Conservation (phyloP, 2,888 invertebrate species). For the Plemyria rubiginata region DNA sequence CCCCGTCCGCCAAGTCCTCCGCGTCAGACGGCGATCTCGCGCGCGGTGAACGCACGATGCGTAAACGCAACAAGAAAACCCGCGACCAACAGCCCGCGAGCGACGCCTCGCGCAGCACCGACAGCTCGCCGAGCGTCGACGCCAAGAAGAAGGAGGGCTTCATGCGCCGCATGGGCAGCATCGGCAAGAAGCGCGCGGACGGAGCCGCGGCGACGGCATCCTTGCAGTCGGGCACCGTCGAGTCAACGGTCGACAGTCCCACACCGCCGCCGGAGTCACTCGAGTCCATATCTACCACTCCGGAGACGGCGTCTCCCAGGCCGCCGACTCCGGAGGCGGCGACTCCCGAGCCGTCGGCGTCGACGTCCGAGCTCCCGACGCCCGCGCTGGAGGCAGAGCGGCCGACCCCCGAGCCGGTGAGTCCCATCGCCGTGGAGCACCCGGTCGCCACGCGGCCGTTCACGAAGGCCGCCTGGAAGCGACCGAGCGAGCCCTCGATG, state of each 20-base stretch:
- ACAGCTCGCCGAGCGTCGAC: constrained; percentile 47
- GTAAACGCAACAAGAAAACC: constrained; percentile 79
- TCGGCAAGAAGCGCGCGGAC: constrained; percentile 68
- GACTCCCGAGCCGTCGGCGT: constrained; percentile 9
- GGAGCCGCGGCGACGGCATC: constrained; percentile 53
- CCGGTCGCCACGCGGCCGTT: constrained; percentile 82
- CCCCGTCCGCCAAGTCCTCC: constrained; percentile 73
- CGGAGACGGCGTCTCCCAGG: constrained; percentile 29
- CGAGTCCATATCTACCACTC: constrained; percentile 20
- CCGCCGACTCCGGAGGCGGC: constrained; percentile 32
- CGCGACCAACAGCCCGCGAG: constrained; percentile 58
- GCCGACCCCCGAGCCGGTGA: constrained; percentile 54
- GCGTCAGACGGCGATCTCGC: constrained; percentile 80
- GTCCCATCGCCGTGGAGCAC: constrained; percentile 75
- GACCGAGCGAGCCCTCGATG: constrained; percentile 69
- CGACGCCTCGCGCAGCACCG: constrained; percentile 68
- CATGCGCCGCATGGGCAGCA: constrained; percentile 74
- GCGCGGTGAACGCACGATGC: constrained; percentile 81
- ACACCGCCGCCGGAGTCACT: constrained; percentile 25
- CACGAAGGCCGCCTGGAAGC: constrained; percentile 82
- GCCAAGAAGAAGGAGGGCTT: constrained; percentile 69
- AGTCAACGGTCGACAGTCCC: constrained; percentile 41
- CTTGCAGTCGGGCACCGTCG: constrained; percentile 47
- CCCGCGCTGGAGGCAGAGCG: constrained; percentile 40
- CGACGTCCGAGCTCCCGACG: constrained; percentile 29